Evolutionary conservation across 2,113 vertebrate genomes (phyloP).

Genomic region (Dasypus novemcinctus): DNA sequence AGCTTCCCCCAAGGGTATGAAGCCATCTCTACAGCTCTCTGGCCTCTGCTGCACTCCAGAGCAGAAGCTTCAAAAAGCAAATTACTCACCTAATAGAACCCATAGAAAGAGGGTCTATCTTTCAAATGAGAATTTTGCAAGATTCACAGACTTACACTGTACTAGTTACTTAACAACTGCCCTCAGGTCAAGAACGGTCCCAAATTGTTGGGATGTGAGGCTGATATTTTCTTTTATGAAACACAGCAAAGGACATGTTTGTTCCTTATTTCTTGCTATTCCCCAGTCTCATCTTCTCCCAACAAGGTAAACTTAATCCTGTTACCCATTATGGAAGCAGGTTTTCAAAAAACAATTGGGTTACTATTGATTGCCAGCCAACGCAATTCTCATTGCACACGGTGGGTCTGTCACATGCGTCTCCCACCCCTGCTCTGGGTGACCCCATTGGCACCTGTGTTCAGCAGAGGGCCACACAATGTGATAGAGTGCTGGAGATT

Average conservation of each 20-base stretch:
- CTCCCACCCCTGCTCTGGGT: background rate
- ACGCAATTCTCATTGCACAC: slow-evolving; percentile 2
- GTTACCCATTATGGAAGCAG: slow-evolving; percentile 36
- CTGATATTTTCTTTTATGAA: slow-evolving; percentile 22
- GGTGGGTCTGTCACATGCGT: background rate
- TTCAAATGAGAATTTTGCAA: slow-evolving; percentile 21
- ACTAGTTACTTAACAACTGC: background rate
- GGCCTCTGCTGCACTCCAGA: background rate
- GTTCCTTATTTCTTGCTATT: background rate
- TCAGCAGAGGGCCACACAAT: background rate
- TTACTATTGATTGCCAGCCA: slow-evolving; percentile 38
- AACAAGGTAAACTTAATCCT: slow-evolving; percentile 36
- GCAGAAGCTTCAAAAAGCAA: background rate
- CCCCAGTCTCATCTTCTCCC: background rate
- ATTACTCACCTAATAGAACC: background rate
- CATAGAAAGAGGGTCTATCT: background rate
- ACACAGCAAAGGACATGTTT: background rate
- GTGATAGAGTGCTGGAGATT: background rate
- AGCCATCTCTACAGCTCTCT: background rate
- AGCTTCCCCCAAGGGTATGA: background rate
- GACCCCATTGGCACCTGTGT: background rate
- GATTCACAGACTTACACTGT: background rate
- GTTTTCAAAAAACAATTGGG: slow-evolving; percentile 49
- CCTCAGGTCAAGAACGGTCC: background rate
- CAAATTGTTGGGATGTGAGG: background rate